Evolutionary conservation across 2,113 vertebrate genomes (phyloP).

Genomic region (Neofelis nebulosa): DNA sequence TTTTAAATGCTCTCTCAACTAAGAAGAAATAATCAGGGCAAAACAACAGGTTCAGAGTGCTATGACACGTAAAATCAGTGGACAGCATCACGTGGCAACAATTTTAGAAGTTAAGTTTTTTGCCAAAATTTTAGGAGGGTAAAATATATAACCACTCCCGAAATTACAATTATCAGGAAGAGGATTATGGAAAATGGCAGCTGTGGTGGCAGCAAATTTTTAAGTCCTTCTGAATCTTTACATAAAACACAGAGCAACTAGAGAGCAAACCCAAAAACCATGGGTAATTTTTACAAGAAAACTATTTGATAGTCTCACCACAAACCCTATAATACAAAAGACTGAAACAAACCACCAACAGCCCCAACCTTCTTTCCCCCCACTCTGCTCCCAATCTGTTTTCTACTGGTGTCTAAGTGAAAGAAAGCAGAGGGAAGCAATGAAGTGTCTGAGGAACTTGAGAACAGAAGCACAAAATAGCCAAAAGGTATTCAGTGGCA

Average conservation of each 20-base stretch:
- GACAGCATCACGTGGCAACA: not conserved
- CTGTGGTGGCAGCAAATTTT: not conserved
- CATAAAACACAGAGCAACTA: not conserved
- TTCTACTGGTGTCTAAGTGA: not conserved
- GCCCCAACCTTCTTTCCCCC: not conserved
- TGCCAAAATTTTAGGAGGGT: not conserved
- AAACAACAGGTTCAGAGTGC: not conserved
- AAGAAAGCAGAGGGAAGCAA: not conserved
- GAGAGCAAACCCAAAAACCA: not conserved
- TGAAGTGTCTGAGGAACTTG: not conserved
- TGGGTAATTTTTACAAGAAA: not conserved
- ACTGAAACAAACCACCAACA: not conserved
- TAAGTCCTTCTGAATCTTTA: not conserved
- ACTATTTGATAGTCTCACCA: not conserved
- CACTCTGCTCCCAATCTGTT: not conserved
- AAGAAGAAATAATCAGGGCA: constrained; percentile 14
- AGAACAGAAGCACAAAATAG: not conserved
- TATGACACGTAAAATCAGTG: not conserved
- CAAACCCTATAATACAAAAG: constrained; percentile 7
- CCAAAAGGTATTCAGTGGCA: not conserved
- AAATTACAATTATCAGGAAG: not conserved
- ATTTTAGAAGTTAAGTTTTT: not conserved
- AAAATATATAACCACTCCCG: not conserved
- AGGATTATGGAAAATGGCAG: not conserved
- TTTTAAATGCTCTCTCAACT: constrained; percentile 43